Base-by-base conservation (phyloP, 2,888 invertebrate genomes). In the Boloria euphrosyne region DNA sequence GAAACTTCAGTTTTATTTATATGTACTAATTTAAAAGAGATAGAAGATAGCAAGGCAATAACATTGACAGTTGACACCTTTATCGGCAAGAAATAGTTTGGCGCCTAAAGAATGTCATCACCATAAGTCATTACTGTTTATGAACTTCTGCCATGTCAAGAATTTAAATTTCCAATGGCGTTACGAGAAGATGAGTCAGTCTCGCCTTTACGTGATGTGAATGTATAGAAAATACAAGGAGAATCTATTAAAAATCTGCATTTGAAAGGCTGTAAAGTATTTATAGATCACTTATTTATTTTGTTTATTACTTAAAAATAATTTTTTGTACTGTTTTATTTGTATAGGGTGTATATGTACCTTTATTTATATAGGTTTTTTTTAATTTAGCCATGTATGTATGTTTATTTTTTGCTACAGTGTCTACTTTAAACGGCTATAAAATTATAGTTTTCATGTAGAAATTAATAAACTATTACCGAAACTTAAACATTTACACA, bases 151-250 rank as follows among this genome's bases (percentile, higher is more conserved):
- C 64, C 53, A 66, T 66, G 69, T 77, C 74, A 80, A 82, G 81
- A 85, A 86, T 86, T 87, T 81, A 84, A 86, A 88, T 86, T 83
- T 82, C 84, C 82, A 78, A 76, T 73, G 67, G 75, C 74, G 76
- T 74, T 76, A 75, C 75, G 66, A 62, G 70, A 70, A 79, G 81
- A 84, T 85, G 83, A 85, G 81, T 83, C 85, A 81, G 76, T 80
- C 79, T 80, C 79, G 78, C 73, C 71, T 68, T 63, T 69, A 87
- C 89, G 90, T 90, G 89, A 84, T 81, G 66, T 66, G 87, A 86
- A 89, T 88, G 70, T 71, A 69, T 78, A 43, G 59, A 47, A 55
- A 51, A 53, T 68, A 58, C 69, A 71, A 65, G 65, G 65, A 63
- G 57, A 58, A 64, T 51, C 66, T 64, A 69, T 70, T 69, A 68